A percentile compares a stretch with the other conserved stretches of the same genome.
phyloP scores from a whole-genome alignment of 2,888 invertebrate species.

The Trichopoda pennipes region DNA sequence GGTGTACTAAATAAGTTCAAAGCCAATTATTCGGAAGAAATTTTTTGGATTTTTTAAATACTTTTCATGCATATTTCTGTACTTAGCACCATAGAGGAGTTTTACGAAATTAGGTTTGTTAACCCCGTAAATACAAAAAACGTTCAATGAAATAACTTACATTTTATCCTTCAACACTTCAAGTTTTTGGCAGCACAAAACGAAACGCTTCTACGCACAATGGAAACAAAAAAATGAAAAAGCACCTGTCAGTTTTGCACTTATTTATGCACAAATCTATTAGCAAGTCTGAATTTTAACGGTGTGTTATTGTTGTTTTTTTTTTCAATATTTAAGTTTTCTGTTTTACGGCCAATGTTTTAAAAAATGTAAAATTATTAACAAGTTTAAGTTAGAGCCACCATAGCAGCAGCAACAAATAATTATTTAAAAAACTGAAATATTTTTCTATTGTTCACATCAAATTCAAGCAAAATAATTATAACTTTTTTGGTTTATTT shows the following conservation, averaged over 20 bases:
- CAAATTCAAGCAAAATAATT: constrained; percentile 4
- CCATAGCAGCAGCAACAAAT: not conserved
- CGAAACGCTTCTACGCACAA: constrained; percentile 8
- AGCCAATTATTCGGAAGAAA: too few relatives aligned
- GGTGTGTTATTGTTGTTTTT: constrained; percentile 17
- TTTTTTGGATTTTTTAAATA: too few relatives aligned
- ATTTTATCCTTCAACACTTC: constrained; percentile 21
- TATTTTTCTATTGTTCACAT: constrained; percentile 3
- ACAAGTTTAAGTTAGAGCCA: constrained; percentile 12
- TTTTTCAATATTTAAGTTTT: constrained; percentile 4
- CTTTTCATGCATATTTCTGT: too few relatives aligned
- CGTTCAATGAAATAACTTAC: constrained; percentile 38
- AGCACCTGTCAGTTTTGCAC: constrained; percentile 50
- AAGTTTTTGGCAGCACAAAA: not conserved
- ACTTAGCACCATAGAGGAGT: too few relatives aligned
- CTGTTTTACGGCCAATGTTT: constrained; percentile 13
- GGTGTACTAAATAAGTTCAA: too few relatives aligned
- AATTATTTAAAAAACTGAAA: constrained; percentile 4
- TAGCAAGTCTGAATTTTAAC: constrained; percentile 32
- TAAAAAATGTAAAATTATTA: constrained; percentile 13
- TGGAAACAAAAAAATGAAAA: not conserved
- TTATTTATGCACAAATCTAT: constrained; percentile 54
- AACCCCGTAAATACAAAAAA: too few relatives aligned
- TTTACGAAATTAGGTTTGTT: too few relatives aligned
- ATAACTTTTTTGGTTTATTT: constrained; percentile 12